phyloP scores from a whole-genome alignment of 2,797 vertebrate genomes.

The Periophthalmus magnuspinnatus region DNA sequence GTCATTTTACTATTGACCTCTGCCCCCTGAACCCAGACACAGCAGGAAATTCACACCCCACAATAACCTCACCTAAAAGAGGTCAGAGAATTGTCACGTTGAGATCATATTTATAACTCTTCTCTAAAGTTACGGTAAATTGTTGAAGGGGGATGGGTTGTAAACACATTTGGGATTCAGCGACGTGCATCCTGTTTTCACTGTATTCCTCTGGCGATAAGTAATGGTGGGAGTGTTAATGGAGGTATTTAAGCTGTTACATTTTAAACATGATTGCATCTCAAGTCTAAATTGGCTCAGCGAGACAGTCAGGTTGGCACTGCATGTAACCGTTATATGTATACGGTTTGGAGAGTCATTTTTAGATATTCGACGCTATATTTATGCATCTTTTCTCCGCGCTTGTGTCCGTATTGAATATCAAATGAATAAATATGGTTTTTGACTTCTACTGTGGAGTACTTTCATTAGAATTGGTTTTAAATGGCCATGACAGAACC shows the following conservation, averaged over 20 bases:
- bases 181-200: conserved; percentile 11
- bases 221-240: neutral
- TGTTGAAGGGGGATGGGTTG: neutral
- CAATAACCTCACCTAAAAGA: conserved; percentile 31
- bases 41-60: conserved; percentile 38
- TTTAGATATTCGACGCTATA: too few species aligned
- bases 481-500: too few species aligned
- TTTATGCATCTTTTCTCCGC: too few species aligned
- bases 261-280: neutral
- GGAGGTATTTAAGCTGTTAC: neutral
- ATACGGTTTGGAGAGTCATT: neutral
- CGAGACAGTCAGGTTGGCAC: neutral
- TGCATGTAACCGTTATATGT: neutral
- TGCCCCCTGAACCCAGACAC: conserved; percentile 28
- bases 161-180: conserved; percentile 15
- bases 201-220: neutral
- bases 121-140: conserved; percentile 9
- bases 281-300: neutral
- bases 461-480: neutral
- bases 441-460: too few species aligned
- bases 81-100: conserved; percentile 39
- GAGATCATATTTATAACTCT: conserved; percentile 43
- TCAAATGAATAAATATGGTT: too few species aligned
- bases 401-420: too few species aligned
- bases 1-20: conserved; percentile 43